Conservation (phyloP, 2,797 vertebrate species). For the Sphenopsis melanotis region DNA sequence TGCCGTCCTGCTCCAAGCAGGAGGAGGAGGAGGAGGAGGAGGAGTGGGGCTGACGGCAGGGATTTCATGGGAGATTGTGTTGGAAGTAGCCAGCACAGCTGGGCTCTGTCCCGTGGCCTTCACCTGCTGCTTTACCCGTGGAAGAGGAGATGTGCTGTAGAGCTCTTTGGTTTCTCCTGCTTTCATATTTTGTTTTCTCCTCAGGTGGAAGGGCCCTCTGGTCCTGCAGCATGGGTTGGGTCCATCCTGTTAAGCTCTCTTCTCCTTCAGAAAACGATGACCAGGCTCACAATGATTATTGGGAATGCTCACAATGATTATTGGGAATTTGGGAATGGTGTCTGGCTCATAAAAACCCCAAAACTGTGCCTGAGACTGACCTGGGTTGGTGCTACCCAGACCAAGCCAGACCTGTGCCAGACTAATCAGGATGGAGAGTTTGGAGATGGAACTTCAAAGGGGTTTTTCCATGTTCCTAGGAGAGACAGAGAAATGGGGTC, state of each 20-base stretch:
- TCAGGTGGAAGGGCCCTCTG: background rate
- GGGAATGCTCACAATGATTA: background rate
- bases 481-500: rapidly evolving
- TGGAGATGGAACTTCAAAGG: background rate
- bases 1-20: background rate
- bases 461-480: rapidly evolving
- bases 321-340: background rate
- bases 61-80: background rate
- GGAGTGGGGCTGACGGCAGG: background rate
- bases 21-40: background rate
- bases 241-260: background rate
- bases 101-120: constrained; percentile 57
- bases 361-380: background rate
- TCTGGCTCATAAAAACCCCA: background rate
- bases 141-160: background rate
- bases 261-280: background rate
- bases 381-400: background rate
- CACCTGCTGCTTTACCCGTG: background rate
- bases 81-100: constrained; percentile 30
- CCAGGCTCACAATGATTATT: background rate
- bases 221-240: rapidly evolving
- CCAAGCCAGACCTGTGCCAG: background rate
- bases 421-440: background rate
- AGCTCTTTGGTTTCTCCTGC: background rate
- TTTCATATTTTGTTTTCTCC: background rate